Base-by-base conservation (phyloP, 2,888 invertebrate species). In the Pherbina coryleti region DNA sequence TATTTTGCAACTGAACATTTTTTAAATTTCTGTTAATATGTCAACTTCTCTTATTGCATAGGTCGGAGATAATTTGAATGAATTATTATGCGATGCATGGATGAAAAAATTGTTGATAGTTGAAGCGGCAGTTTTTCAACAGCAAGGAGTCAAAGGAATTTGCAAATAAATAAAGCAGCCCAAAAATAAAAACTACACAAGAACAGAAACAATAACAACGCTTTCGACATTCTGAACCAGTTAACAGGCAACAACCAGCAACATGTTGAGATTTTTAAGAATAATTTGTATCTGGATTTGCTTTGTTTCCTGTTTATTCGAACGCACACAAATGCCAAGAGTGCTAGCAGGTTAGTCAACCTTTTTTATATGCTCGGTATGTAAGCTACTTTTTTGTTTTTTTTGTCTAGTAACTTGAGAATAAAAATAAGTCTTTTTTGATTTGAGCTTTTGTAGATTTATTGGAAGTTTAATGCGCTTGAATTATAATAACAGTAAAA, bases 261-360 rank as follows among this genome's bases (percentile, higher is more conserved):
- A 79, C 77, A 83, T 83, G 83, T 79, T 78, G 82, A 81, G 81
- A 69, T 80, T 81, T 37, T 79, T 79, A 76, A 81, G 81, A 76
- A 81, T 82, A 73, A 80, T 81, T 75, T 81, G 82, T 78, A 81
- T 83, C 64, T 82, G 82, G 82, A 82, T 83, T 77, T 83, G 80
- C 60, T 81, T 80, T 70, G 79, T 80, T 3, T 83, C 81, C 79
- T 82, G 82, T 37, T 76, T 83, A 79, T 80, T 82, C 70, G 82
- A 79, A 34, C 81, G 79, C 60, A 80, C 80, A 75, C 82, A 81
- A 66, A 62, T 81, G 44, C 80, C 83, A 72, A 71, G 79, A 49
- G 82, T 81, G 1, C 77, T 76, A 57, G 82, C 83, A 75, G 83
- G 82, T 83, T 69, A 70, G 81, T 82, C 75, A 53, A 53, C 44